Conservation (phyloP, 1,140 invertebrate species). For the Trialeurodes vaporariorum region DNA sequence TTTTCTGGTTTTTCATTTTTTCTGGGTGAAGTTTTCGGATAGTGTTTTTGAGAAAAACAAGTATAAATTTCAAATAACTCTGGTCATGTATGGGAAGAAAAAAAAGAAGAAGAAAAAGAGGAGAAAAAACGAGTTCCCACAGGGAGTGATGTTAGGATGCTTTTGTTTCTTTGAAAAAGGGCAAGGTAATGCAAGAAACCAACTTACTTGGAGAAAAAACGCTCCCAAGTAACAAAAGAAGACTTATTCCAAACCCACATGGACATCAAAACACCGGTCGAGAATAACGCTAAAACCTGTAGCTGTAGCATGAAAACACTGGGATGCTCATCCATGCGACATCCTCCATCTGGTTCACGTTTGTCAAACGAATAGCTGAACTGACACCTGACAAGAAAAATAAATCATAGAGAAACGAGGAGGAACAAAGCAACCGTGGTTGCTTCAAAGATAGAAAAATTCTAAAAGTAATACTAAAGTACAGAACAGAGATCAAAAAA, state of each 20-base stretch:
- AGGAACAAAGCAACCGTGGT: no score
- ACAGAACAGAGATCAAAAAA: background rate
- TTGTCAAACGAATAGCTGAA: constrained; percentile 28
- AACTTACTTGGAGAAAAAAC: constrained; percentile 64
- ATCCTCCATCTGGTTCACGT: constrained; percentile 34
- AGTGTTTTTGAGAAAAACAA: no score
- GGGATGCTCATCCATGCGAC: constrained; percentile 49
- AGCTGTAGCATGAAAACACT: constrained; percentile 69
- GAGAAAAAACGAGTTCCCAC: no score
- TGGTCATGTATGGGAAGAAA: no score
- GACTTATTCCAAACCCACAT: constrained; percentile 84
- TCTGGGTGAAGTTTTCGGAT: no score
- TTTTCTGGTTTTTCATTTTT: no score
- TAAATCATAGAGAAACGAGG: no score
- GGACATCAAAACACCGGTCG: constrained; percentile 74
- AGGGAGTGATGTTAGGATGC: no score
- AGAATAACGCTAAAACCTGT: constrained; percentile 69
- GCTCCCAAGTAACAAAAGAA: constrained; percentile 67
- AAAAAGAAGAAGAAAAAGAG: no score
- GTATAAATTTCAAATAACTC: no score
- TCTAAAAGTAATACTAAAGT: background rate
- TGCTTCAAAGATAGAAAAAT: background rate
- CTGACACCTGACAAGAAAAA: constrained; percentile 41
- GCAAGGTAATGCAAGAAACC: constrained; percentile 6
- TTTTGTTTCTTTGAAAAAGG: no score